Percentiles rank a stretch among this genome's conserved stretches.
phyloP scores from a whole-genome alignment of 2,888 invertebrate genomes.

The Rhopalosiphum nymphaeae region DNA sequence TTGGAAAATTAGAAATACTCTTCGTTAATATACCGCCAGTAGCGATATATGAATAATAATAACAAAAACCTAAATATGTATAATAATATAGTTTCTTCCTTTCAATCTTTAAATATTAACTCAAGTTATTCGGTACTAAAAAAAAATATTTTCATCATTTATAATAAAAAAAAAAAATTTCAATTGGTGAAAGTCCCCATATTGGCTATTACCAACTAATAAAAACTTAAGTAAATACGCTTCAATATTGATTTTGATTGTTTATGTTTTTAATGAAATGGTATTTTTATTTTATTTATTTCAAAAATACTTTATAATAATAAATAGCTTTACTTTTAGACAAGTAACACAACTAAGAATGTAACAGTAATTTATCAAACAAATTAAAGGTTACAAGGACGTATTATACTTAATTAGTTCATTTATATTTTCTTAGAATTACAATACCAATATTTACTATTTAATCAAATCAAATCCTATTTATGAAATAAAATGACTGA shows the following conservation, averaged over 20 bases:
- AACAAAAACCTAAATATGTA: background rate
- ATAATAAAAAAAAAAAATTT: constrained; percentile 1
- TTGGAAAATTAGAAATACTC: background rate
- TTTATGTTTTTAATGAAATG: background rate
- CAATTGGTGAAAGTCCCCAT: background rate
- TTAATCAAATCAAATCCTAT: background rate
- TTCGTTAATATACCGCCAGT: background rate
- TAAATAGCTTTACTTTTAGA: background rate
- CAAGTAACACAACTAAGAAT: background rate
- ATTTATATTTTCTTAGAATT: background rate
- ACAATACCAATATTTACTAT: background rate
- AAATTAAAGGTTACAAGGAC: background rate
- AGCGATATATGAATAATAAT: background rate
- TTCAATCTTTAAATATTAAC: background rate
- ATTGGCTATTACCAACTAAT: background rate
- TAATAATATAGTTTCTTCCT: background rate
- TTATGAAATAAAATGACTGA: background rate
- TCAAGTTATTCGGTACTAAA: background rate
- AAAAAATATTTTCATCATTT: background rate
- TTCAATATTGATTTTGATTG: background rate
- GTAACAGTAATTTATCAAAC: background rate
- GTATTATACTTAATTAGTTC: background rate
- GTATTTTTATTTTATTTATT: background rate
- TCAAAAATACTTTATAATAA: background rate
- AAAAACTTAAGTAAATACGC: background rate